Evolutionary conservation across 2,797 vertebrate species (phyloP).

Genomic region (Xenentodon cancila): DNA sequence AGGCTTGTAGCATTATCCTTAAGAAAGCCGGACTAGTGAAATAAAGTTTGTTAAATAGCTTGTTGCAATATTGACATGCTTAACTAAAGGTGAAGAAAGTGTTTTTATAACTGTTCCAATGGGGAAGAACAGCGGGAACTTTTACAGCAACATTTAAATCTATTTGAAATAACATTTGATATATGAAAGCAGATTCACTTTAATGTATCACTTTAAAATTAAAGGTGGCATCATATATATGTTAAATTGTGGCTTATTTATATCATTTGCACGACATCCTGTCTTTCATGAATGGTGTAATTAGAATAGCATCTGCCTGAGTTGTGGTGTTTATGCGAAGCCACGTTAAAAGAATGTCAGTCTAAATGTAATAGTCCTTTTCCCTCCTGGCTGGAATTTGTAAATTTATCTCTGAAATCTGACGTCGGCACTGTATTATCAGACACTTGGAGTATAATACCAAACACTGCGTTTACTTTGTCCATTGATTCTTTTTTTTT

Average conservation of each 20-base stretch:
- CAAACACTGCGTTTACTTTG: background rate
- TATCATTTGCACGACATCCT: slow-evolving; percentile 12
- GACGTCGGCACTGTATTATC: background rate
- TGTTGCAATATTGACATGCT: background rate
- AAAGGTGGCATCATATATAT: too few species aligned
- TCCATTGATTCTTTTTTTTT: background rate
- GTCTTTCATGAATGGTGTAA: slow-evolving; percentile 24
- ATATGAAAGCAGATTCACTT: too few species aligned
- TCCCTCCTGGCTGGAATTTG: slow-evolving; percentile 2
- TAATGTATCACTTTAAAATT: too few species aligned
- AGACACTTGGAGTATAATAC: background rate
- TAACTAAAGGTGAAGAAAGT: background rate
- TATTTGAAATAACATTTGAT: background rate
- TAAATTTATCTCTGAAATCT: slow-evolving; percentile 5
- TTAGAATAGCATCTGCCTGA: slow-evolving; percentile 11
- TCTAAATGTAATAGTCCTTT: background rate
- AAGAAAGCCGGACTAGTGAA: background rate
- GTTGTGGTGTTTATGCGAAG: background rate
- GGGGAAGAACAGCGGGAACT: too few species aligned
- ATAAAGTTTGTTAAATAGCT: background rate
- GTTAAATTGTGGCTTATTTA: too few species aligned
- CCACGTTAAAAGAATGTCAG: slow-evolving; percentile 15
- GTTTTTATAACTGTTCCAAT: too few species aligned
- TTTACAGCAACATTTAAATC: slow-evolving; percentile 7
- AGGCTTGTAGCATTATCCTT: background rate